Base-by-base conservation (phyloP, 2,888 invertebrate species). In the Drosophila kanekoi region DNA sequence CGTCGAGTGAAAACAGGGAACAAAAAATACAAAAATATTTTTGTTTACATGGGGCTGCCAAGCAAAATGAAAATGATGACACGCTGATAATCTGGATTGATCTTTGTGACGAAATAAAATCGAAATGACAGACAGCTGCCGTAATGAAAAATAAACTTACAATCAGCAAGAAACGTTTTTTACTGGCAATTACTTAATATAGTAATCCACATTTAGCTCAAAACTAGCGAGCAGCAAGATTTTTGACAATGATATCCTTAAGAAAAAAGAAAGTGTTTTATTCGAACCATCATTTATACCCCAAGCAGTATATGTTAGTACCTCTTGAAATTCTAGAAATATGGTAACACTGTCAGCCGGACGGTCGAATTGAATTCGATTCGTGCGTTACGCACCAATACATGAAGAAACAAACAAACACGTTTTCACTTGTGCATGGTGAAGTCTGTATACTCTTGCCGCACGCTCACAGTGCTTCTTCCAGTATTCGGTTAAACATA, bases 21-120 rank as follows among this genome's bases (percentile, higher is more conserved):
- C 49, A 43, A 65, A 51, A 65, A 53, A 59, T 70, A 81, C 68
- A 84, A 84, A 72, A 82, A 82, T 86, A 83, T 86, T 86, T 66
- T 86, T 82, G 86, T 82, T 86, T 86, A 73, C 79, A 78, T 67
- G 41, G 37, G 20, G n/a, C 11, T 52, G 44, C 56, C 40, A 59
- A 38, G 43, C 37, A 6, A 43, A 45, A 43, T 77, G 44, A 41
- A 70, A 61, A 49, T 38, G 49, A 72, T 81, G 79, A 79, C 60
- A 64, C 58, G 33, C 20, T 53, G 47, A 62, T 66, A 68, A 77
- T 79, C 68, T 62, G 16, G 10, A 23, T 51, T 59, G 45, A 76
- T 63, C 68, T 61, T 28, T 49, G 53, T 14, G 20, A 51, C 44
- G 35, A 20, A 20, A 53, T 43, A 18, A 47, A 64, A 59, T 38